Evolutionary conservation across 2,888 invertebrate genomes (phyloP).

Genomic region (Lasioglossum pauxillum): DNA sequence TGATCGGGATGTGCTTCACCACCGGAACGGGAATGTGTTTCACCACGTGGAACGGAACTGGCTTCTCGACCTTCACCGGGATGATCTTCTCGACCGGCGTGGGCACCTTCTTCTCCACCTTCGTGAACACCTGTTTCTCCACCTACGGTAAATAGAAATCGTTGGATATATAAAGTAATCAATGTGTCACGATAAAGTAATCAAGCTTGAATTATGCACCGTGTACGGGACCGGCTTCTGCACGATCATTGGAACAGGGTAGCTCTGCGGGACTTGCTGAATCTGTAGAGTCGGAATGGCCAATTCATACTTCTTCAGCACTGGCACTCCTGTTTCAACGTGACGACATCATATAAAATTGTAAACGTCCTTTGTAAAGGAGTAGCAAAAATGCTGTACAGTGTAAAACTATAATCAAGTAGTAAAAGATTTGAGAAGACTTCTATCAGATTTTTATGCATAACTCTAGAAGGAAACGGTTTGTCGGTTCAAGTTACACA

Average conservation of each 20-base stretch:
- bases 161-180: not conserved
- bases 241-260: conserved; percentile 88
- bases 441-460: not conserved
- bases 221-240: conserved; percentile 86
- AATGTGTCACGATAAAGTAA: not conserved
- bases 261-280: conserved; percentile 87
- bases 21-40: conserved; percentile 88
- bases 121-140: conserved; percentile 72
- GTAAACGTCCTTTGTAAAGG: not conserved
- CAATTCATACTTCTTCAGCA: conserved; percentile 86
- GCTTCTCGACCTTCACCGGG: conserved; percentile 88
- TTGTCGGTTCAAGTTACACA: conserved; percentile 40
- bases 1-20: conserved; percentile 88
- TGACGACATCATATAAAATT: not conserved
- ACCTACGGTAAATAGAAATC: conserved; percentile 64
- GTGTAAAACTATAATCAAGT: not conserved
- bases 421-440: not conserved
- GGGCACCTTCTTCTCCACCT: conserved; percentile 84
- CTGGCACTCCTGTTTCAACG: conserved; percentile 85
- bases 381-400: too few species aligned
- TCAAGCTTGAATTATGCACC: conserved; percentile 40
- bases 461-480: not conserved
- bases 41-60: conserved; percentile 89
- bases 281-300: conserved; percentile 86
- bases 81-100: conserved; percentile 89